Evolutionary conservation across 2,888 invertebrate species (phyloP).

Genomic region (Julus scandinavius): DNA sequence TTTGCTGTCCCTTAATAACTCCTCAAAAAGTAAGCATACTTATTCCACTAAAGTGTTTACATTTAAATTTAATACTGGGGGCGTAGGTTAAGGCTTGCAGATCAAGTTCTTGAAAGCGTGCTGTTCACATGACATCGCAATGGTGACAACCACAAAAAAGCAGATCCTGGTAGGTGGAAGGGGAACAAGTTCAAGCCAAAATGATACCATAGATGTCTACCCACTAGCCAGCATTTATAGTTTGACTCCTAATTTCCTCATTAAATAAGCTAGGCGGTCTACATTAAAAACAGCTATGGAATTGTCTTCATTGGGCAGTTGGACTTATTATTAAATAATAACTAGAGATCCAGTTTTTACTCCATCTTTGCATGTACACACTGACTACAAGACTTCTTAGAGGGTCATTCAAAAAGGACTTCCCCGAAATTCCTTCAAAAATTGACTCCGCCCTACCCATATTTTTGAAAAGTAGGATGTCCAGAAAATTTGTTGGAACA

Average conservation of each 20-base stretch:
- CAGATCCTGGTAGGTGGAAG: constrained; percentile 1
- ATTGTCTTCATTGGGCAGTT: background rate
- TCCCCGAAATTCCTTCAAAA: no score
- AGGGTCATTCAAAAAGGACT: no score
- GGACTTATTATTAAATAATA: no score
- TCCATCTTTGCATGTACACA: background rate
- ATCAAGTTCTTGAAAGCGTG: background rate
- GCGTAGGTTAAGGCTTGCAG: constrained; percentile 16
- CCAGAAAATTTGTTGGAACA: no score
- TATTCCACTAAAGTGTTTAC: constrained; percentile 27
- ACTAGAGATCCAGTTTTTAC: background rate
- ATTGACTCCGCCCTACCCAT: no score
- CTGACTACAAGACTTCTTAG: no score
- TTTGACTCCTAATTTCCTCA: constrained; percentile 30
- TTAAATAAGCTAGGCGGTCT: constrained; percentile 1
- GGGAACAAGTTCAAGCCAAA: background rate
- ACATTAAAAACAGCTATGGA: background rate
- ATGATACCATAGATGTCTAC: background rate
- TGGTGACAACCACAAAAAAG: background rate
- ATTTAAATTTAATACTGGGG: background rate
- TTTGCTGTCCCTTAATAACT: background rate
- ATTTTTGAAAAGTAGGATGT: no score
- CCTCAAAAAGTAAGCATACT: background rate
- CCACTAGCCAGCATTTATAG: background rate
- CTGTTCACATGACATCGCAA: background rate